Evolutionary conservation across 2,797 vertebrate genomes (phyloP).

Genomic region (Hydrocynus forskahlii): DNA sequence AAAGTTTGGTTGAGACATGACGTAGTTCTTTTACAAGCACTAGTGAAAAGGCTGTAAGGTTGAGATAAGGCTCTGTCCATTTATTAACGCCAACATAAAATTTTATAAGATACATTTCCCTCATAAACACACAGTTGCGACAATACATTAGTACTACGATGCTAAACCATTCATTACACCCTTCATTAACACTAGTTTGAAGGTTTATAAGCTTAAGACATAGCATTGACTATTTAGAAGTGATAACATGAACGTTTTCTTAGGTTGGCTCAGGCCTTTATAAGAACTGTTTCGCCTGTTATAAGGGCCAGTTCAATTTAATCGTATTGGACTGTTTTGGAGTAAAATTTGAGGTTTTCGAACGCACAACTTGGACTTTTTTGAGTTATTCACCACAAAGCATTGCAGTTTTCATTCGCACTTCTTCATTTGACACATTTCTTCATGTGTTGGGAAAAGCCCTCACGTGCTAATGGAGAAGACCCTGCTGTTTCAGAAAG

Average conservation of each 20-base stretch:
- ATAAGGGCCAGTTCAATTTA: not conserved
- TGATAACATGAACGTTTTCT: no score
- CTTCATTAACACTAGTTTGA: no score
- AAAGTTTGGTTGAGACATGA: not conserved
- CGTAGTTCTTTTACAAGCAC: not conserved
- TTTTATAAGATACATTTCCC: no score
- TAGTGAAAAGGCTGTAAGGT: not conserved
- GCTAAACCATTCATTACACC: no score
- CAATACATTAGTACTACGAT: no score
- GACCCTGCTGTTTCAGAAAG: slow-evolving; percentile 31
- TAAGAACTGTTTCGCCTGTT: no score
- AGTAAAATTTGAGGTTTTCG: not conserved
- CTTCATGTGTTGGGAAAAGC: slow-evolving; percentile 23
- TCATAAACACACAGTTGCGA: no score
- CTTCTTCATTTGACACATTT: slow-evolving; percentile 14
- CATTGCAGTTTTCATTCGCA: not conserved
- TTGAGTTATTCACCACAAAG: not conserved
- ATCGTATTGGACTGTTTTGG: not conserved
- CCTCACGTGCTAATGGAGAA: slow-evolving; percentile 9
- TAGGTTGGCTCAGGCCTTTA: no score
- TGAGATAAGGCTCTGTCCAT: no score
- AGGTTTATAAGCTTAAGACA: no score
- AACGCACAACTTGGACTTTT: not conserved
- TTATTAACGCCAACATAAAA: no score
- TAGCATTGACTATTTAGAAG: no score